Evolutionary conservation across 2,797 vertebrate species (phyloP), one percentile per base, ranked within the genome.

Genomic region (Pseudochirops cupreus): DNA sequence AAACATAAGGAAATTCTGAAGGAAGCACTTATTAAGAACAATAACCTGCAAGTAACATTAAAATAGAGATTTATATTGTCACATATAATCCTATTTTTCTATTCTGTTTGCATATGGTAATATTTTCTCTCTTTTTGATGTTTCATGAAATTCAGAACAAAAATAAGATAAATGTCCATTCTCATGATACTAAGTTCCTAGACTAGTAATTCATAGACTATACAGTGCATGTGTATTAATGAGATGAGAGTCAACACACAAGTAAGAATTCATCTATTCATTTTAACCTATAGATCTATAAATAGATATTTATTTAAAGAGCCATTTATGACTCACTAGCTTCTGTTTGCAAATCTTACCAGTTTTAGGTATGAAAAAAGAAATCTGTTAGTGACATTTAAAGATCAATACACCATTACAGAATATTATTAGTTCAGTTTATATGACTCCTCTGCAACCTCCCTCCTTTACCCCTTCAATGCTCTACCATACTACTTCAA

Each of bases 371-470:
- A 59, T 52, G 1, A 87, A 94, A 92, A 91, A 94, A 93, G 58
- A n/a, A 93, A 92, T 10, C 56, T 39, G 4, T 28, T 94, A 94
- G 82, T 90, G 39, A n/a, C 16, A 58, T 59, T 67, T 93, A 91
- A 95, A 94, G 28, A 93, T 9, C 54, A 91, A 90, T 58, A 9
- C 12, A 91, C 55, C 62, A 16, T 46, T 94, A 58, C n/a, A 46
- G 74, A 26, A 56, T 26, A 21, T 62, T 92, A 93, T 97, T 87
- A 58, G 56, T 92, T 96, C 59, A 93, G 87, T 93, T 29, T 91
- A 56, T 57, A 55, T 54, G 74, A 93, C 33, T 87, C n/a, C n/a
- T 74, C 16, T 74, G 14, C 16, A 39, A 74, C 14, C 67, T n/a
- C 67, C 28, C 14, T 9, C 67, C 16, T 5, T 16, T 18, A 3